Evolutionary conservation across 2,888 invertebrate genomes (phyloP).

Genomic region (Caenorhabditis imperialis): DNA sequence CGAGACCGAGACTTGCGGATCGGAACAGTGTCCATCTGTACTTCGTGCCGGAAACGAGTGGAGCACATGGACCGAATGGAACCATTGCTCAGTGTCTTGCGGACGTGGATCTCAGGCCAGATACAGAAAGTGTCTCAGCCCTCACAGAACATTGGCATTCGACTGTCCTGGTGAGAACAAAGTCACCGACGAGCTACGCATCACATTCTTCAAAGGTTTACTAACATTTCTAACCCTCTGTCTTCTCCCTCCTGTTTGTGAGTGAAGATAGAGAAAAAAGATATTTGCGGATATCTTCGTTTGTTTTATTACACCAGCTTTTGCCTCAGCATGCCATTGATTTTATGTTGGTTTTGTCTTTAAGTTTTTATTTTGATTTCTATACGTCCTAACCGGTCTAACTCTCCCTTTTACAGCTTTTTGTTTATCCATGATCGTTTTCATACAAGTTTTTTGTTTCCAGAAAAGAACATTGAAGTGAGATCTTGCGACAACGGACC

Average conservation of each 20-base stretch:
- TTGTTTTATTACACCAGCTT: constrained; percentile 20
- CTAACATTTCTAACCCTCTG: constrained; percentile 45
- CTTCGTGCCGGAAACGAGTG: constrained; percentile 60
- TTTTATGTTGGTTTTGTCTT: constrained; percentile 15
- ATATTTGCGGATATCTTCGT: constrained; percentile 11
- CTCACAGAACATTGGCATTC: constrained; percentile 73
- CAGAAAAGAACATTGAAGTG: constrained; percentile 76
- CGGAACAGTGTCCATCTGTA: constrained; percentile 65
- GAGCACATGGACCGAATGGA: constrained; percentile 74
- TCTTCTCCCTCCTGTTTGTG: neutral
- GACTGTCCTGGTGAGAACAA: constrained; percentile 72
- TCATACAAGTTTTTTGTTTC: constrained; percentile 10
- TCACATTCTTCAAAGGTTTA: constrained; percentile 62
- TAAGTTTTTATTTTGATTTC: constrained; percentile 11
- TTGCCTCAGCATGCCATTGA: constrained; percentile 8
- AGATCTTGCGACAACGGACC: constrained; percentile 75
- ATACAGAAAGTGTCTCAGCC: constrained; percentile 74
- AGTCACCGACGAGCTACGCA: constrained; percentile 56
- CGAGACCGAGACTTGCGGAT: constrained; percentile 69
- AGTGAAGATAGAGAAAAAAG: constrained; percentile 10
- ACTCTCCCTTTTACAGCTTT: too few relatives aligned
- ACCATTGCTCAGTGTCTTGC: constrained; percentile 72
- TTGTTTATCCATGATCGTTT: too few relatives aligned
- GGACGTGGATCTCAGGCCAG: constrained; percentile 75
- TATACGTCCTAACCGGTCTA: neutral